Conservation (phyloP, 2,113 vertebrate genomes). For the Austrofundulus limnaeus region DNA sequence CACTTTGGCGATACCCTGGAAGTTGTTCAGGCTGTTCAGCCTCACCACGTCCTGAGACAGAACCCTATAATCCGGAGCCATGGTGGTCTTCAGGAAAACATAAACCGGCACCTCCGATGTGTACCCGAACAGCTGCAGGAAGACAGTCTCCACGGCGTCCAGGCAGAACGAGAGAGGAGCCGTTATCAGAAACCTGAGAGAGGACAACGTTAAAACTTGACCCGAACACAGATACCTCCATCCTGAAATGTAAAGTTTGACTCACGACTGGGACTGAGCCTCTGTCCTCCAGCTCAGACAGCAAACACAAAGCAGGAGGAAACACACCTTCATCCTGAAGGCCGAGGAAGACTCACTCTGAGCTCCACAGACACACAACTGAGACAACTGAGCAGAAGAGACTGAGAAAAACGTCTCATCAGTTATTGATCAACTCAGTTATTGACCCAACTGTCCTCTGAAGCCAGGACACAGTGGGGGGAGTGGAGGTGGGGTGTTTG, state of each 20-base stretch:
- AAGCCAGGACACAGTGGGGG: neutral
- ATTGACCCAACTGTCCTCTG: constrained; percentile 6
- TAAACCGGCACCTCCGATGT: constrained; percentile 68
- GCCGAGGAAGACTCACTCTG: constrained; percentile 6
- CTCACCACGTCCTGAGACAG: constrained; percentile 58
- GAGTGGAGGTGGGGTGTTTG: neutral
- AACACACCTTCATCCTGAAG: constrained; percentile 48
- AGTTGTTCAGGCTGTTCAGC: constrained; percentile 78
- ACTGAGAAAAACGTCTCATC: neutral
- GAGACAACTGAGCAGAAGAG: neutral
- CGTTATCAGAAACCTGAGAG: constrained; percentile 85
- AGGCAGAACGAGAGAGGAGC: constrained; percentile 81
- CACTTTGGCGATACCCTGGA: constrained; percentile 78
- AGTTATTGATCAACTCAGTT: constrained; percentile 26
- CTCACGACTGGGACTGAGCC: constrained; percentile 58
- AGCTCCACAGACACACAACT: constrained; percentile 6
- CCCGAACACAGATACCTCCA: neutral
- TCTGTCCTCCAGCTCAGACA: constrained; percentile 19
- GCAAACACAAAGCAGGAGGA: constrained; percentile 46
- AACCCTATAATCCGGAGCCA: constrained; percentile 69
- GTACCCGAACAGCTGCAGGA: constrained; percentile 87
- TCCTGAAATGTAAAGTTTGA: neutral
- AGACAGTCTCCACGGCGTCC: constrained; percentile 82
- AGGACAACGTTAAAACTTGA: too few species aligned
- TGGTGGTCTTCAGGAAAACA: constrained; percentile 83